These are phyloP conservation scores for Xiphorhynchus erythropygius DNA, from an alignment of 2,797 vertebrate species.

Conservation along the genomic window DNA sequence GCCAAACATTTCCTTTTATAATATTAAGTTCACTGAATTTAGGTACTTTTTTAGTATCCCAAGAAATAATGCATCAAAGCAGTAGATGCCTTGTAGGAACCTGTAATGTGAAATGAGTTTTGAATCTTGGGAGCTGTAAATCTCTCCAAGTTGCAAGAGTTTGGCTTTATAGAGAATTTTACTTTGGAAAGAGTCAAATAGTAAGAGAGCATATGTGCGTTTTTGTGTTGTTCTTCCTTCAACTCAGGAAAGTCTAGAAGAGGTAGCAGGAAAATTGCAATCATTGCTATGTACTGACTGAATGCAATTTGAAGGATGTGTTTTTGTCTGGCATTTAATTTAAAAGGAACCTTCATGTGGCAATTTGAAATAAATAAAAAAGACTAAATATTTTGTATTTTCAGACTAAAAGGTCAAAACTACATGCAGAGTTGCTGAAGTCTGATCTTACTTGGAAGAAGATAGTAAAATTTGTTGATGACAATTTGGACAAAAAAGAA, in stretches of 20 bases:
- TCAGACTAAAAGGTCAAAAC: slow-evolving; percentile 89
- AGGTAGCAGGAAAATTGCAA: neutral
- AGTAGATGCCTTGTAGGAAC: neutral
- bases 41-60: neutral
- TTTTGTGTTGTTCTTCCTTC: neutral
- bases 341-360: neutral
- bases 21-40: neutral
- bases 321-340: neutral
- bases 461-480: slow-evolving; percentile 87
- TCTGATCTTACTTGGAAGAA: slow-evolving; percentile 92
- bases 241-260: neutral
- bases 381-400: slow-evolving; percentile 33
- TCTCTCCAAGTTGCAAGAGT: neutral
- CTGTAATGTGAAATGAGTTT: neutral
- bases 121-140: neutral
- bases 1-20: neutral
- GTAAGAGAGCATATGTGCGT: neutral
- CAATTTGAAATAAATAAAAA: neutral
- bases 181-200: neutral
- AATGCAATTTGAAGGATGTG: neutral
- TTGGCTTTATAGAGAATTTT: neutral
- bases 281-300: neutral
- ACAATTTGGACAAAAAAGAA: slow-evolving; percentile 84
- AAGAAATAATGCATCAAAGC: neutral
- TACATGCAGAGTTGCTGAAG: slow-evolving; percentile 83